Conservation (phyloP, 2,113 vertebrate species). For the Eubucco bourcierii region DNA sequence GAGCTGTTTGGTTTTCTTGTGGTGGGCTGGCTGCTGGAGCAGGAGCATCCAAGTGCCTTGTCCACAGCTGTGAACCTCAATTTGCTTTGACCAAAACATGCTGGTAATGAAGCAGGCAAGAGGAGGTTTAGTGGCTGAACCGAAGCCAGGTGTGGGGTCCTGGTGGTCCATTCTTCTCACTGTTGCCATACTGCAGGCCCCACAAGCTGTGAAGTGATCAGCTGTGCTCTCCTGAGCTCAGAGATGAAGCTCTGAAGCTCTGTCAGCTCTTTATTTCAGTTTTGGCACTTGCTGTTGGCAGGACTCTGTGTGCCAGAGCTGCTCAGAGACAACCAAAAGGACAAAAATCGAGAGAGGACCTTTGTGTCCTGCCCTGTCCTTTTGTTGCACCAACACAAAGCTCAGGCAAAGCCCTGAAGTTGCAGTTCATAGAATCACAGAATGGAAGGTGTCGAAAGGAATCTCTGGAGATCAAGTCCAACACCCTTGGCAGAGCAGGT, state of each 20-base stretch:
- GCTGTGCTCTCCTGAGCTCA: not conserved
- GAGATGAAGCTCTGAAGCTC: not conserved
- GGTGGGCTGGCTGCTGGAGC: not conserved
- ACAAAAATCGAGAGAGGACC: not conserved
- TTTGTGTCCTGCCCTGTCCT: not conserved
- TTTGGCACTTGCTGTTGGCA: conserved; percentile 31
- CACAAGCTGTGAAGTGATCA: not conserved
- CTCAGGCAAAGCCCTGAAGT: not conserved
- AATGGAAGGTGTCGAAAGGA: too few species aligned
- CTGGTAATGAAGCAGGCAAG: not conserved
- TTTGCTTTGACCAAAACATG: not conserved
- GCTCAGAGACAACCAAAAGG: conserved; percentile 12
- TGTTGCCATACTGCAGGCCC: not conserved
- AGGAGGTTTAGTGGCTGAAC: not conserved
- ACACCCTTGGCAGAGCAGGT: too few species aligned
- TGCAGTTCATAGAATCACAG: not conserved
- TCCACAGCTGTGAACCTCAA: not conserved
- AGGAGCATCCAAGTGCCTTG: not conserved
- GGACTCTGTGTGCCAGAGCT: conserved; percentile 22
- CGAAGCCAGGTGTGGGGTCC: not conserved
- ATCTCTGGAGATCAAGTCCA: too few species aligned
- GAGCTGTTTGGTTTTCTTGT: rapidly evolving
- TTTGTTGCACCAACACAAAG: not conserved
- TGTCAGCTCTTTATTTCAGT: conserved; percentile 55
- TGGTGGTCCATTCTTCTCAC: not conserved